Percentiles rank a stretch among this genome's conserved stretches.
Conservation (phyloP, 2,888 invertebrate genomes). For the Enoplolaimus lenunculus region DNA sequence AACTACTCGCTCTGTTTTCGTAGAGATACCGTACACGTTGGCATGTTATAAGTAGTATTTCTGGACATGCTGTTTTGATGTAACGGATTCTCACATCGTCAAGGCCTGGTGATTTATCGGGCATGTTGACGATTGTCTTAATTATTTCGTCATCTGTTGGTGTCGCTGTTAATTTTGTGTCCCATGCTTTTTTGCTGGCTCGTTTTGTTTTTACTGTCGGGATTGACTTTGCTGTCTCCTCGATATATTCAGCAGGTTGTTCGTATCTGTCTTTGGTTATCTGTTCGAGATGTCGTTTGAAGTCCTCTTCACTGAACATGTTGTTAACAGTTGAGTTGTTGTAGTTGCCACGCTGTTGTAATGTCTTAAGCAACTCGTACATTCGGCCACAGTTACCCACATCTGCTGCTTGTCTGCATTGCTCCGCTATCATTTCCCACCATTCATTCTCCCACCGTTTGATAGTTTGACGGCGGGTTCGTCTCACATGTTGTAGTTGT, state of each 20-base stretch:
- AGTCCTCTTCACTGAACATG: slow-evolving; percentile 3
- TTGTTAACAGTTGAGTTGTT: not conserved
- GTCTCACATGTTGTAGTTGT: too few relatives aligned
- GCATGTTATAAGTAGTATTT: too few relatives aligned
- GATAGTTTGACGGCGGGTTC: not conserved
- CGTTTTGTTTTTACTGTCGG: too few relatives aligned
- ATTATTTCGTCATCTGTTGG: not conserved
- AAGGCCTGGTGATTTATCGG: not conserved
- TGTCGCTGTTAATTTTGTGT: not conserved
- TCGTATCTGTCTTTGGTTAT: not conserved
- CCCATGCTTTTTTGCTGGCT: not conserved
- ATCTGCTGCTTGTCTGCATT: not conserved
- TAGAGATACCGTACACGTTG: too few relatives aligned
- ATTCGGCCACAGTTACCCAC: not conserved
- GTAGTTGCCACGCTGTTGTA: not conserved
- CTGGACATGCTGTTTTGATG: not conserved
- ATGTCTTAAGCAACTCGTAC: not conserved
- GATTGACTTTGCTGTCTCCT: not conserved
- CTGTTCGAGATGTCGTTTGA: not conserved
- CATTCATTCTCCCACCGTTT: slow-evolving; percentile 6
- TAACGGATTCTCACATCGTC: not conserved
- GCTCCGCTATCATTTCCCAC: not conserved
- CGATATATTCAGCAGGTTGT: not conserved
- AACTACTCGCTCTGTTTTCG: too few relatives aligned
- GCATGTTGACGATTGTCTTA: not conserved